Percentiles rank a stretch among this genome's conserved stretches.
Evolutionary conservation across 2,888 invertebrate genomes (phyloP).

Genomic region (Spatulosminthurus flaviceps): DNA sequence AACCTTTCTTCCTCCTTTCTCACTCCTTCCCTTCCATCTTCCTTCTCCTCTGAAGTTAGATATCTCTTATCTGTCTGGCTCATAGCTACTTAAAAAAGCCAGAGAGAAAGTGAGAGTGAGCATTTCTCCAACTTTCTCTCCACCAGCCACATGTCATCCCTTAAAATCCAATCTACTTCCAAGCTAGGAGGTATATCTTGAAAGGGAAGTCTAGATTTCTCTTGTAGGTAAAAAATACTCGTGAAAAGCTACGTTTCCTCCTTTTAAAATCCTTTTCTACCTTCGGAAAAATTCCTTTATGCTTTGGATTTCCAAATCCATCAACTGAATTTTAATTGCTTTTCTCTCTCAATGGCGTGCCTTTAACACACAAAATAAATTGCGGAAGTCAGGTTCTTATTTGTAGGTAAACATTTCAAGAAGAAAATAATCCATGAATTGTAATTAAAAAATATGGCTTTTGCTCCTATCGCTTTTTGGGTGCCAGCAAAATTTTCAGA

Average conservation of each 20-base stretch:
- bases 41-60: neutral
- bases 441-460: too few relatives aligned
- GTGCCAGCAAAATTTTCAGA: too few relatives aligned
- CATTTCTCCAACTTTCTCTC: slow-evolving; percentile 5
- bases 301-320: too few relatives aligned
- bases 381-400: too few relatives aligned
- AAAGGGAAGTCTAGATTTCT: too few relatives aligned
- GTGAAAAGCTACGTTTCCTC: neutral
- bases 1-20: slow-evolving; percentile 35
- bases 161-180: slow-evolving; percentile 10
- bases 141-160: slow-evolving; percentile 9
- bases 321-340: too few relatives aligned
- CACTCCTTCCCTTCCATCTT: slow-evolving; percentile 15
- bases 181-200: neutral
- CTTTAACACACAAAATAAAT: too few relatives aligned
- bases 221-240: neutral
- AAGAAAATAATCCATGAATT: too few relatives aligned
- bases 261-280: slow-evolving; percentile 1
- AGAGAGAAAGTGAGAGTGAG: too few relatives aligned
- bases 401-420: too few relatives aligned
- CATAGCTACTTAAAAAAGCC: slow-evolving; percentile 7
- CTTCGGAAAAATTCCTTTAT: neutral
- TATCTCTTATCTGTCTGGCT: neutral
- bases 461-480: too few relatives aligned
- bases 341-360: too few relatives aligned